Conservation (phyloP, 1,140 invertebrate species). For the Cydia amplana region DNA sequence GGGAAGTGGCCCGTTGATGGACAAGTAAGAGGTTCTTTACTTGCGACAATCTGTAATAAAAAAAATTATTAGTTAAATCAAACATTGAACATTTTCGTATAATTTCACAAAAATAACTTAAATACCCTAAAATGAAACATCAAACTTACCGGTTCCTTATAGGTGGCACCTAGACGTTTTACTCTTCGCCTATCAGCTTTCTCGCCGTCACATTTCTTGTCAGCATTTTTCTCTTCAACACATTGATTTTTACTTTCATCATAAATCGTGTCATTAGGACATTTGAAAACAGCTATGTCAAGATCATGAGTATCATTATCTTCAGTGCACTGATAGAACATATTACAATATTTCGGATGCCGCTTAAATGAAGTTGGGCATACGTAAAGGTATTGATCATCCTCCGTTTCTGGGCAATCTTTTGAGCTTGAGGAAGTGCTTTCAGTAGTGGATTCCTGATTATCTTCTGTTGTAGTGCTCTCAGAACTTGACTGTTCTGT, state of each 20-base stretch:
- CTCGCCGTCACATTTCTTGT: slow-evolving; percentile 80
- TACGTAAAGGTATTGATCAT: slow-evolving; percentile 85
- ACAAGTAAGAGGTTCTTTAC: slow-evolving; percentile 81
- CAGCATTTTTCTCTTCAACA: slow-evolving; percentile 80
- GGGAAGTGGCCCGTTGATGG: slow-evolving; percentile 85
- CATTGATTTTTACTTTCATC: slow-evolving; percentile 87
- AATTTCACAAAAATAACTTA: no score
- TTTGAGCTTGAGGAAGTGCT: slow-evolving; percentile 46
- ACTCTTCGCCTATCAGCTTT: slow-evolving; percentile 78
- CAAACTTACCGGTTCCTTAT: slow-evolving; percentile 81
- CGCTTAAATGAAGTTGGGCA: slow-evolving; percentile 90
- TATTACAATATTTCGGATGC: slow-evolving; percentile 90
- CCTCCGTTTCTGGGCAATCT: slow-evolving; percentile 78
- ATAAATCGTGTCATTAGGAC: slow-evolving; percentile 87
- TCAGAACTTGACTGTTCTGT: slow-evolving; percentile 48
- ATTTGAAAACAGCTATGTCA: slow-evolving; percentile 86
- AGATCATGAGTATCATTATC: slow-evolving; percentile 83
- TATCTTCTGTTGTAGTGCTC: slow-evolving; percentile 56
- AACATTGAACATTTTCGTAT: no score
- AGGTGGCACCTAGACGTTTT: slow-evolving; percentile 78
- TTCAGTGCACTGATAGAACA: slow-evolving; percentile 90
- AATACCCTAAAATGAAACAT: background rate
- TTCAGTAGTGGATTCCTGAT: slow-evolving; percentile 53
- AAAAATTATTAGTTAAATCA: background rate
- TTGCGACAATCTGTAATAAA: slow-evolving; percentile 81